These are phyloP conservation scores for Aphidius ervi DNA, from an alignment of 1,140 invertebrate species.

Conservation along the genomic window DNA sequence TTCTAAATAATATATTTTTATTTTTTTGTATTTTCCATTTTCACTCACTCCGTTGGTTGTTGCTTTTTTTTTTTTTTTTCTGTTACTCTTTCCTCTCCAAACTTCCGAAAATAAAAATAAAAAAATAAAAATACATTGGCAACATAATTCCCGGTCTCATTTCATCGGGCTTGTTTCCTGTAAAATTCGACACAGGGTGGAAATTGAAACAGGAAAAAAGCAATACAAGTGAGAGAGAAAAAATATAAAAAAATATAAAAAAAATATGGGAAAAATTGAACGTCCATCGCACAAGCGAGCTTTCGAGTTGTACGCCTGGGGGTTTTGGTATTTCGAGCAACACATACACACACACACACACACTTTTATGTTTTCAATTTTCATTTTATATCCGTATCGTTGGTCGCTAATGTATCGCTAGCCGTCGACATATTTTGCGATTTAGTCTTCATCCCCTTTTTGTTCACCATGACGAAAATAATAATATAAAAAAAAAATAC, in stretches of 20 bases:
- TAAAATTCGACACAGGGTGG: conserved; percentile 11
- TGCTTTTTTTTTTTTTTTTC: neutral
- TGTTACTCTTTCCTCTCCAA: neutral
- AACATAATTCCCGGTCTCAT: conserved; percentile 6
- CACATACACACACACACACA: neutral
- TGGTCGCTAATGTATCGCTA: conserved; percentile 21
- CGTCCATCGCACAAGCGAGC: conserved; percentile 14
- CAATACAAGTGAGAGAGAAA: conserved; percentile 1
- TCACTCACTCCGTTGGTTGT: too few species aligned
- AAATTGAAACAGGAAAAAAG: conserved; percentile 2
- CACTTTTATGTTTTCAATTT: conserved; percentile 18
- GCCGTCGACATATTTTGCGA: conserved; percentile 20
- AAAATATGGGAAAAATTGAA: conserved; percentile 17
- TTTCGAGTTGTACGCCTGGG: conserved; percentile 4
- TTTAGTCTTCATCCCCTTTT: conserved; percentile 9
- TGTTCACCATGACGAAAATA: conserved; percentile 2
- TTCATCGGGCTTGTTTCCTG: conserved; percentile 7
- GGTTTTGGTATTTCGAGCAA: neutral
- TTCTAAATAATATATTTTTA: too few species aligned
- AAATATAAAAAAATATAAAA: conserved; percentile 4
- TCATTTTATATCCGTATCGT: conserved; percentile 21
- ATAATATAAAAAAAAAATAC: neutral
- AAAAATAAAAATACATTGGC: neutral
- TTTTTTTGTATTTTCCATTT: too few species aligned
- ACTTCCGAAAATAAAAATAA: neutral